Evolutionary conservation across 2,888 invertebrate species (phyloP), one percentile per base, ranked within the genome.

Genomic region (Phragmatobia fuliginosa): DNA sequence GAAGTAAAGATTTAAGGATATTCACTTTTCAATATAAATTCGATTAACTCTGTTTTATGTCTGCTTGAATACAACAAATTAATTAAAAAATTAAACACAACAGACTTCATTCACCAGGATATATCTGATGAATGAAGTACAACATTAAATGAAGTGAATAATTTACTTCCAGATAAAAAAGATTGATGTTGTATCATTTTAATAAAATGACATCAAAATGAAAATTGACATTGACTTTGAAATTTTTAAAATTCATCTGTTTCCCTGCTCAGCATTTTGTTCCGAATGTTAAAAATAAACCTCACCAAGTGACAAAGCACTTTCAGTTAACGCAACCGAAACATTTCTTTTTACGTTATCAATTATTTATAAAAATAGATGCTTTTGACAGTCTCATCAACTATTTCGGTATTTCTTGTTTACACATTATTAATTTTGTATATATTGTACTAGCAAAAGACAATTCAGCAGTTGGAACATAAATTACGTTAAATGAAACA

Each of bases 341-440:
- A 70, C 70, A 66, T 66, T 66, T 62, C 56, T 45, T 45, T 69
- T 66, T 56, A 49, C 18, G 36, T 70, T 70, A 62, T 52, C 49
- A 28, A 33, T 61, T 66, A 66, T 66, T 66, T 66, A 45, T 58
- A 21, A 64, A 56, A 69, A 65, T 60, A 25, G 18, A 38, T 33
- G 28, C 36, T 59, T 38, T 60, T 28, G 38, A 45, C 18, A 31
- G 38, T 28, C 16, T 7, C 25, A 33, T 62, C 52, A 16, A 56
- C 62, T 65, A 56, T 62, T 62, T 18, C 38, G 38, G 28, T 28
- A 18, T 62, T 41, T 28, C 38, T 6, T 7, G 28, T 62, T 28
- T 10, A 62, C 61, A 62, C 10, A 28, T 41, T 38, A 38, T 62
- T 62, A 28, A 38, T 36, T 38, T 28, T 38, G 16, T 28, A 6